phyloP scores from a whole-genome alignment of 2,113 vertebrate genomes.

The Neotoma lepida region DNA sequence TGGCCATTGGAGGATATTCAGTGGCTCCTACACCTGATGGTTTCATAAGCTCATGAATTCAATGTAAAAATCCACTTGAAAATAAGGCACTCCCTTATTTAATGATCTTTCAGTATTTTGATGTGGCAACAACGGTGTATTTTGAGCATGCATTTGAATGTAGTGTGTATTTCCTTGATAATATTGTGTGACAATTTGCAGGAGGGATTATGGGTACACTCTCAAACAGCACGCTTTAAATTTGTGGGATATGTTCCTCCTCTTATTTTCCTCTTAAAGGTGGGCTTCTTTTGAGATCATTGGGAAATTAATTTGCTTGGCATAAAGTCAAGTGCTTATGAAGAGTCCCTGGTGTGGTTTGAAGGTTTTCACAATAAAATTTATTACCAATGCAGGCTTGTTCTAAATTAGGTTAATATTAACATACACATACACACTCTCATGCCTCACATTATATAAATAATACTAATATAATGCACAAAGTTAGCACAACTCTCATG shows the following conservation, averaged over 20 bases:
- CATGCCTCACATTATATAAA: background rate
- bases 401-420: background rate
- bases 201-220: background rate
- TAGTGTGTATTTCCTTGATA: background rate
- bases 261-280: background rate
- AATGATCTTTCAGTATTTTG: background rate
- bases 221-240: background rate
- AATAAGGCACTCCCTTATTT: background rate
- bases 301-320: constrained; percentile 14
- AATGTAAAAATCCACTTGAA: constrained; percentile 18
- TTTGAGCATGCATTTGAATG: background rate
- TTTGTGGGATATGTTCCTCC: background rate
- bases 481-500: background rate
- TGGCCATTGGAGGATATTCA: too few species aligned
- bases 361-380: background rate
- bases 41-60: background rate
- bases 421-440: background rate
- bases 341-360: background rate
- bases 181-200: background rate
- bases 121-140: background rate
- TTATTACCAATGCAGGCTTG: background rate
- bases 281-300: background rate
- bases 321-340: background rate
- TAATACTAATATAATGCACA: background rate
- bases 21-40: background rate